These are phyloP conservation scores for Drosophila differens DNA, from an alignment of 2,888 invertebrate species.

Conservation along the genomic window DNA sequence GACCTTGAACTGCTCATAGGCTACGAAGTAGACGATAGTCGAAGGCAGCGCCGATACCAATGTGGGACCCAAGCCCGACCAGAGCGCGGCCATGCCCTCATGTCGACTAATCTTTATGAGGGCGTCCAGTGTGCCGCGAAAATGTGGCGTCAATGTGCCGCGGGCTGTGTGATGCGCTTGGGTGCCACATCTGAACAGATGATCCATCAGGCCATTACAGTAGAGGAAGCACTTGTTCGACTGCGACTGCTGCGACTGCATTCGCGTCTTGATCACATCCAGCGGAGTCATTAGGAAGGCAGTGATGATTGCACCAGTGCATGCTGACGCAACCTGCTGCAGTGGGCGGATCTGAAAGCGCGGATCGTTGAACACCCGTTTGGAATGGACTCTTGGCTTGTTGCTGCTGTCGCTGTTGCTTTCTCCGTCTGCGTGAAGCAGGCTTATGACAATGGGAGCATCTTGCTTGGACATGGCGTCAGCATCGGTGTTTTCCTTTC, in stretches of 20 bases:
- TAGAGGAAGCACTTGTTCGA: constrained; percentile 96
- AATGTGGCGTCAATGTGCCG: constrained; percentile 86
- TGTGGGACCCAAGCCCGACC: constrained; percentile 99
- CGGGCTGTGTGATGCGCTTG: constrained; percentile 49
- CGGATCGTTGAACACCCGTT: constrained; percentile 88
- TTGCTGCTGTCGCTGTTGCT: background rate
- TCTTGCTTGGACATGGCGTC: constrained; percentile 48
- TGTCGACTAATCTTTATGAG: constrained; percentile 94
- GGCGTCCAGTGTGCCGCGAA: constrained; percentile 95
- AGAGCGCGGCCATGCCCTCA: constrained; percentile 96
- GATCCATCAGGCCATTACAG: constrained; percentile 99
- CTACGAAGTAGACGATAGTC: constrained; percentile 98
- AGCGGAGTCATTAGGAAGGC: constrained; percentile 97
- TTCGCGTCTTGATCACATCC: constrained; percentile 98
- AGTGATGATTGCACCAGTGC: constrained; percentile 94
- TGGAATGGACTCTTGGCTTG: background rate
- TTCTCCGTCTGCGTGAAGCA: background rate
- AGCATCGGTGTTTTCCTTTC: constrained; percentile 8
- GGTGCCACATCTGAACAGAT: constrained; percentile 93
- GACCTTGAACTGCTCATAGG: constrained; percentile 96
- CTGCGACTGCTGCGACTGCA: constrained; percentile 97
- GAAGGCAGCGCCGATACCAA: constrained; percentile 97
- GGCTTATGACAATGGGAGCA: background rate
- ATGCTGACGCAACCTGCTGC: constrained; percentile 84
- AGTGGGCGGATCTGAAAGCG: constrained; percentile 88